Conservation (phyloP, 2,888 invertebrate genomes). For the Lycaena phlaeas region DNA sequence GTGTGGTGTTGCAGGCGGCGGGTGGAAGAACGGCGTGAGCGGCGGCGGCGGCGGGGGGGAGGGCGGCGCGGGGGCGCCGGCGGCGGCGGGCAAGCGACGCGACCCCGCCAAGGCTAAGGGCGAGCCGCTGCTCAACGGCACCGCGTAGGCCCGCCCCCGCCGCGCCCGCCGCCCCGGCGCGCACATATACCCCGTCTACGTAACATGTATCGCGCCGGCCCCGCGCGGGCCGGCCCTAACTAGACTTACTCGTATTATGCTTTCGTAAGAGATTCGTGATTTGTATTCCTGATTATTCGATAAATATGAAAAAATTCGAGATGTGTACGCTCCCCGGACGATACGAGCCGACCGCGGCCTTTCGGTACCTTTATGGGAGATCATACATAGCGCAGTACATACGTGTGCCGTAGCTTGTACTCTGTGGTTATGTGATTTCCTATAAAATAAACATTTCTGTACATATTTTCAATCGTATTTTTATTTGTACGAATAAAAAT, state of each 20-base stretch:
- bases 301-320: conserved; percentile 56
- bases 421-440: conserved; percentile 58
- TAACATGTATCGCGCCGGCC: conserved; percentile 13
- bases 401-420: conserved; percentile 46
- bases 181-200: neutral
- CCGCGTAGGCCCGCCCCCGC: conserved; percentile 50
- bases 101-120: conserved; percentile 57
- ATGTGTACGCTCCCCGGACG: conserved; percentile 63
- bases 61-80: conserved; percentile 21
- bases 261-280: conserved; percentile 70
- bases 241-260: conserved; percentile 65
- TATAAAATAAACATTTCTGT: conserved; percentile 67
- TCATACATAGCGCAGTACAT: conserved; percentile 37
- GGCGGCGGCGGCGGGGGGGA: conserved; percentile 33
- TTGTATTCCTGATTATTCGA: conserved; percentile 71
- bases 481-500: conserved; percentile 35
- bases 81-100: conserved; percentile 19
- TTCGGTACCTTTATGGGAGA: conserved; percentile 33
- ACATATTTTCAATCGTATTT: conserved; percentile 68
- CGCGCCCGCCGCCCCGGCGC: conserved; percentile 11
- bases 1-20: conserved; percentile 43
- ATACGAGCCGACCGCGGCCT: conserved; percentile 43
- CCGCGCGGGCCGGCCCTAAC: conserved; percentile 23
- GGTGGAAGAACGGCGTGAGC: conserved; percentile 59
- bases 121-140: conserved; percentile 79